Conservation (phyloP, 2,888 invertebrate species). For the Flexamia atlantica region DNA sequence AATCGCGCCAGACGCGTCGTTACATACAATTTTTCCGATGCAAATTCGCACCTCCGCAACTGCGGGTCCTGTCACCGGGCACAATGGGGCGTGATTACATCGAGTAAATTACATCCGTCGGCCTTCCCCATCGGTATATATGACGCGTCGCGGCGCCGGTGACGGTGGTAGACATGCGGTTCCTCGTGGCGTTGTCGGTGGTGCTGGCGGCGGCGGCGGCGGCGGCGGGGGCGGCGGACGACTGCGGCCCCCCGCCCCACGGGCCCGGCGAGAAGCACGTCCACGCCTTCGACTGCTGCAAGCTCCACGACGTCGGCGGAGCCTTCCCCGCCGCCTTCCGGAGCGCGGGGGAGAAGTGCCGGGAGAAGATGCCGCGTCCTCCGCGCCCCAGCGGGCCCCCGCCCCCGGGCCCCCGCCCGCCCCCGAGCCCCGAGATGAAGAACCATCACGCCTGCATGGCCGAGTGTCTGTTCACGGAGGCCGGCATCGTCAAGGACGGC, state of each 20-base stretch:
- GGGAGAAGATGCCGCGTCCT: neutral
- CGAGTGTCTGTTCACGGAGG: conserved; percentile 29
- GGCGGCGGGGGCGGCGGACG: neutral
- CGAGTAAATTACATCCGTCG: neutral
- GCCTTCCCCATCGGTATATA: neutral
- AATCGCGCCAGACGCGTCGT: neutral
- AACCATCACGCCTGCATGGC: conserved; percentile 4
- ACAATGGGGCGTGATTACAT: too few species aligned
- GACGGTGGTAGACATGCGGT: neutral
- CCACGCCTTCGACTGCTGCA: conserved; percentile 21
- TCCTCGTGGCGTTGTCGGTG: neutral
- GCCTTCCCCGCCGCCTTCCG: neutral
- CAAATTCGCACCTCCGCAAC: neutral
- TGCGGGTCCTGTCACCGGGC: neutral
- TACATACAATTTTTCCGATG: neutral
- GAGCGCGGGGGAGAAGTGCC: neutral
- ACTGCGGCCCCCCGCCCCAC: conserved; percentile 18
- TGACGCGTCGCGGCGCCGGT: neutral
- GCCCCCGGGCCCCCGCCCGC: neutral
- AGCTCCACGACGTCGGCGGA: neutral
- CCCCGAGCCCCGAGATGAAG: conserved; percentile 33
- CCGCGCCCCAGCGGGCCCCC: conserved; percentile 4
- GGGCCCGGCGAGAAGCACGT: conserved; percentile 22
- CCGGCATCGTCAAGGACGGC: neutral
- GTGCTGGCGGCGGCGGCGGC: neutral